Evolutionary conservation across 2,888 invertebrate species (phyloP).

Genomic region (Yponomeuta sedellus): DNA sequence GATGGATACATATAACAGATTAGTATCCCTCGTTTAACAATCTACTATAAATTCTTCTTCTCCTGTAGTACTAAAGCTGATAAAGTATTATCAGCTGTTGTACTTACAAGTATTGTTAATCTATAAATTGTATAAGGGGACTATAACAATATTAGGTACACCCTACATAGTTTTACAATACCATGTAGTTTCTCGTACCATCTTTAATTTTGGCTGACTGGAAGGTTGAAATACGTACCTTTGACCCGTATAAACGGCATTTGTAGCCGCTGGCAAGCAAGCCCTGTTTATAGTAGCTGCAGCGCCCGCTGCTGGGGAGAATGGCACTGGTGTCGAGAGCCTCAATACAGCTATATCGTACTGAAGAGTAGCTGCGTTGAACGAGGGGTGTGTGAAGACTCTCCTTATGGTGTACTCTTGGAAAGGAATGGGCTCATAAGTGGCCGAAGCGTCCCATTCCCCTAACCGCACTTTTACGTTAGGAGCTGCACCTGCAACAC

Average conservation of each 20-base stretch:
- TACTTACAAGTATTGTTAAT: too few species aligned
- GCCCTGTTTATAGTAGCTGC: conserved; percentile 65
- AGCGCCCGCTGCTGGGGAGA: conserved; percentile 60
- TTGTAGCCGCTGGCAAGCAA: background rate
- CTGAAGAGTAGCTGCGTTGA: conserved; percentile 82
- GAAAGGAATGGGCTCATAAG: conserved; percentile 79
- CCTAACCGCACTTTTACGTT: conserved; percentile 83
- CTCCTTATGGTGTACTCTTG: conserved; percentile 77
- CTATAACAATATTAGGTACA: too few species aligned
- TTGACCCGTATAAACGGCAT: background rate
- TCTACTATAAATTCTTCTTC: too few species aligned
- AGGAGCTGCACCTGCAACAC: conserved; percentile 63
- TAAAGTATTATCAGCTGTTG: too few species aligned
- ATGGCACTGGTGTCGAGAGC: conserved; percentile 76
- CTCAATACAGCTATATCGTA: conserved; percentile 89
- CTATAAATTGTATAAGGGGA: too few species aligned
- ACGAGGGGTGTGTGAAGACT: conserved; percentile 80
- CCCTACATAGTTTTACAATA: too few species aligned
- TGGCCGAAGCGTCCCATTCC: conserved; percentile 83
- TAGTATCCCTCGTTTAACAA: too few species aligned
- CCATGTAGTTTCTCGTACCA: too few species aligned
- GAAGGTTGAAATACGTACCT: background rate
- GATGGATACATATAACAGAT: too few species aligned
- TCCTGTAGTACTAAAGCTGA: too few species aligned
- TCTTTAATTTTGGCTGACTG: too few species aligned